Evolutionary conservation across 2,113 vertebrate genomes (phyloP), one percentile per base, ranked within the genome.

Genomic region (Camarhynchus parvulus): DNA sequence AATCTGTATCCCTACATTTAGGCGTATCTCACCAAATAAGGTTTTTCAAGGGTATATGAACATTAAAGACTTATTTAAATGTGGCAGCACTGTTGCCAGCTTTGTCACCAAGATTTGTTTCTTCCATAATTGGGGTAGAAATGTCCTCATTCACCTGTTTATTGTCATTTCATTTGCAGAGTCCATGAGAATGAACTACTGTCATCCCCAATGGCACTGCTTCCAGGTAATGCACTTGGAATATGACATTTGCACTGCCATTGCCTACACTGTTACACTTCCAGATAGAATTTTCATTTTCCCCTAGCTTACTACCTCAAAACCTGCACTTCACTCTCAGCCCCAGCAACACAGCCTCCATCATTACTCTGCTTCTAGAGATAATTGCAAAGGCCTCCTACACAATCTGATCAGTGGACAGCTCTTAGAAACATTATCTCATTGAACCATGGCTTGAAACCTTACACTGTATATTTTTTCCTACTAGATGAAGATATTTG

Each of bases 401-500:
- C 17, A 50, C 33, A 72, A 37, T 41, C 62, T 69, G n/a, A 72
- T 41, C 33, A 52, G 35, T 2, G 2, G 68, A 17, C 44, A 75
- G 7, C 68, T 61, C 79, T 68, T 19, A 74, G 56, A 87, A 80
- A 85, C 35, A 55, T 55, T 25, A 8, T 24, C 39, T 76, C 18
- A n/a, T 16, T 28, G 31, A 83, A 76, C 9, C 14, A 30, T 16
- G 12, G 46, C 72, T 95, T 49, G 70, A 91, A 89, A 77, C 7
- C 17, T 44, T 66, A 16, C 46, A 87, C 86, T 46, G 33, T 61
- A 80, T 11, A 13, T 12, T 68, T 47, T 63, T 81, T 44, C 56
- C 64, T 87, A 87, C 73, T 59, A 59, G 33, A 92, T 35, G 14
- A 74, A 69, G 89, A 78, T 87, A 66, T 75, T 25, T 81, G 27